These are phyloP conservation scores for Oxystoma pomonae DNA, from an alignment of 2,888 invertebrate species.

Conservation along the genomic window DNA sequence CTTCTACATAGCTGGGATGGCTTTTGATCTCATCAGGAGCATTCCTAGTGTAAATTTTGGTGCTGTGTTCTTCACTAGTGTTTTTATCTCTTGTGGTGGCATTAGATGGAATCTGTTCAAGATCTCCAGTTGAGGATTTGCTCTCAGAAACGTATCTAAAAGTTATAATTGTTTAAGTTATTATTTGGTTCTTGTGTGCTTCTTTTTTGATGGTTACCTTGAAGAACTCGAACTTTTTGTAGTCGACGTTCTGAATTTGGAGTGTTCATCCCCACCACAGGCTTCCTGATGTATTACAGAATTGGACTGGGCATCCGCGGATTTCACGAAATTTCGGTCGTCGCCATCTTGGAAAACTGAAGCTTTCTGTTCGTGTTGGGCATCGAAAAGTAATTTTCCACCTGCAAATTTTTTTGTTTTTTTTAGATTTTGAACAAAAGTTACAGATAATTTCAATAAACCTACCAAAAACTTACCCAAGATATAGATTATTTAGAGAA, in stretches of 20 bases:
- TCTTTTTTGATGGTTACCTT: conserved; percentile 36
- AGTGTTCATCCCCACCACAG: conserved; percentile 51
- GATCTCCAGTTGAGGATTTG: background rate
- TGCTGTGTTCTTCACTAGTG: background rate
- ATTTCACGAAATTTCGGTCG: conserved; percentile 52
- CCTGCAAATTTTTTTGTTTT: too few species aligned
- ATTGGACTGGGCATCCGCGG: conserved; percentile 49
- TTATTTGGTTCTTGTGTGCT: conserved; percentile 1
- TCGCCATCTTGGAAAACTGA: conserved; percentile 54
- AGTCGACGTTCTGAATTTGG: conserved; percentile 43
- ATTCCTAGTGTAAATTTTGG: conserved; percentile 34
- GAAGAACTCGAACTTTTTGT: conserved; percentile 41
- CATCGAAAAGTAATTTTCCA: conserved; percentile 62
- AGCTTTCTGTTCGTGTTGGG: conserved; percentile 58
- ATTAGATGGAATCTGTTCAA: conserved; percentile 43
- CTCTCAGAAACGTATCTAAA: background rate
- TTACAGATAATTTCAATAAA: too few species aligned
- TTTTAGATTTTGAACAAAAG: too few species aligned
- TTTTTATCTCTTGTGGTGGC: conserved; percentile 26
- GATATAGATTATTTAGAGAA: too few species aligned
- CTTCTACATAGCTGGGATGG: conserved; percentile 48
- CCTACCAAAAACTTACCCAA: too few species aligned
- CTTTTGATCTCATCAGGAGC: conserved; percentile 39
- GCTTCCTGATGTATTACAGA: conserved; percentile 52
- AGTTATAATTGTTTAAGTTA: too few species aligned